Conservation (phyloP, 1,140 invertebrate genomes). For the Ceratitis capitata region DNA sequence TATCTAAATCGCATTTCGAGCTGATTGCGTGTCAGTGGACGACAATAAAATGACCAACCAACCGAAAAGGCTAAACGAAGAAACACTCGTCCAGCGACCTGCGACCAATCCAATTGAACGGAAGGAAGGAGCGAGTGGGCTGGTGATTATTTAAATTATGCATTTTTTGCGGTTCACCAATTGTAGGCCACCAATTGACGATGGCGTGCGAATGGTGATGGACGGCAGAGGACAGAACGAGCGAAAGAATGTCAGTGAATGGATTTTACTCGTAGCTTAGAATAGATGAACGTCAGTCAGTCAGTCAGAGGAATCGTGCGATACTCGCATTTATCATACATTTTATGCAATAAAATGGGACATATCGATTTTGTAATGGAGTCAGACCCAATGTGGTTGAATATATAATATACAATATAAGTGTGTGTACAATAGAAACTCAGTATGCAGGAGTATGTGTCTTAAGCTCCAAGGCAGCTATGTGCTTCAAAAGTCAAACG, state of each 20-base stretch:
- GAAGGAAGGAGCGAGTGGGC: background rate
- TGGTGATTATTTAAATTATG: slow-evolving; percentile 41
- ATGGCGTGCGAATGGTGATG: slow-evolving; percentile 39
- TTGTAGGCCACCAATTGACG: slow-evolving; percentile 38
- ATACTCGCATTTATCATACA: background rate
- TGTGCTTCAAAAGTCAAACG: background rate
- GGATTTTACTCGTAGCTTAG: no score
- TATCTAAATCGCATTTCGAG: slow-evolving; percentile 5
- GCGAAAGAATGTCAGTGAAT: slow-evolving; percentile 46
- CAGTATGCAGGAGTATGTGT: no score
- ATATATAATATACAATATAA: no score
- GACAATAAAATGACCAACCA: slow-evolving; percentile 27
- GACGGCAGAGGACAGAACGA: slow-evolving; percentile 64
- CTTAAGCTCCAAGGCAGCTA: background rate
- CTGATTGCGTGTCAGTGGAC: slow-evolving; percentile 9
- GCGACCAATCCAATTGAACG: background rate
- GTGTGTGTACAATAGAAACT: background rate
- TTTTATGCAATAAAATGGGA: background rate
- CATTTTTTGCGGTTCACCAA: slow-evolving; percentile 32
- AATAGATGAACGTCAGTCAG: slow-evolving; percentile 2
- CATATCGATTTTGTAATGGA: background rate
- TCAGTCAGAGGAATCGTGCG: slow-evolving; percentile 10
- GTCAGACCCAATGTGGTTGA: background rate
- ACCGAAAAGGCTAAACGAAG: slow-evolving; percentile 25
- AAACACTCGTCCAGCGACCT: background rate